A percentile compares a stretch with the other conserved stretches of the same genome.
These are phyloP conservation scores for Tetropium fuscum DNA, from an alignment of 2,888 invertebrate genomes.

Conservation along the genomic window DNA sequence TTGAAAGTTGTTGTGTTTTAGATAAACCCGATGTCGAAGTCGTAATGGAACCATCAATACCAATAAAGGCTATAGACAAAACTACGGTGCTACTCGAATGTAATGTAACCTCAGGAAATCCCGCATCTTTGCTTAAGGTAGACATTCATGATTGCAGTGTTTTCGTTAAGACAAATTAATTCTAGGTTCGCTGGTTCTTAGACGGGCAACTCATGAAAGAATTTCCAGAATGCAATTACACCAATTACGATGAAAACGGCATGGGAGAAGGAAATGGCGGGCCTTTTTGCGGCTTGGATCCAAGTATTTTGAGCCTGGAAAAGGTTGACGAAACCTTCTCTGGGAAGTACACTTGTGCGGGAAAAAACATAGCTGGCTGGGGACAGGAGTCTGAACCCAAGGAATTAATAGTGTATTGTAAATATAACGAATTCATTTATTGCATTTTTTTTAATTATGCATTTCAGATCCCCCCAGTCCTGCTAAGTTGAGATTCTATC, in stretches of 20 bases:
- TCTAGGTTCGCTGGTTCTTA: constrained; percentile 80
- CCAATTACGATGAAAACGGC: constrained; percentile 58
- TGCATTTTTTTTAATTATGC: background rate
- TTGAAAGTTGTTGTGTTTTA: too few species aligned
- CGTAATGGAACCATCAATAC: constrained; percentile 80
- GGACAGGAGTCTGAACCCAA: constrained; percentile 82
- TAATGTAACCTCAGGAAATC: constrained; percentile 84
- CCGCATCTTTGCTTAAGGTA: constrained; percentile 78
- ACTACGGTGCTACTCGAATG: constrained; percentile 87
- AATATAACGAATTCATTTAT: constrained; percentile 61
- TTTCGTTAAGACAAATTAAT: constrained; percentile 19
- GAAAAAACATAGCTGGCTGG: constrained; percentile 91
- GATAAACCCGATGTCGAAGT: constrained; percentile 84
- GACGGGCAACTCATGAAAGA: constrained; percentile 87
- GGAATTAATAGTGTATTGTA: constrained; percentile 85
- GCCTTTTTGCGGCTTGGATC: constrained; percentile 87
- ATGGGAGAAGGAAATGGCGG: constrained; percentile 66
- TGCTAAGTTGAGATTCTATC: constrained; percentile 81
- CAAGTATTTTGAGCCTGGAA: constrained; percentile 85
- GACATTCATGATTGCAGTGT: too few species aligned
- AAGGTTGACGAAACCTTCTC: constrained; percentile 90
- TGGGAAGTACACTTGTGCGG: constrained; percentile 94
- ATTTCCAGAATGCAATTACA: constrained; percentile 82
- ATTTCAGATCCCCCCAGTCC: constrained; percentile 85
- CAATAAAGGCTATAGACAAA: constrained; percentile 82